These are phyloP conservation scores for Myiotriccus ornatus DNA, from an alignment of 2,797 vertebrate species.

Conservation along the genomic window DNA sequence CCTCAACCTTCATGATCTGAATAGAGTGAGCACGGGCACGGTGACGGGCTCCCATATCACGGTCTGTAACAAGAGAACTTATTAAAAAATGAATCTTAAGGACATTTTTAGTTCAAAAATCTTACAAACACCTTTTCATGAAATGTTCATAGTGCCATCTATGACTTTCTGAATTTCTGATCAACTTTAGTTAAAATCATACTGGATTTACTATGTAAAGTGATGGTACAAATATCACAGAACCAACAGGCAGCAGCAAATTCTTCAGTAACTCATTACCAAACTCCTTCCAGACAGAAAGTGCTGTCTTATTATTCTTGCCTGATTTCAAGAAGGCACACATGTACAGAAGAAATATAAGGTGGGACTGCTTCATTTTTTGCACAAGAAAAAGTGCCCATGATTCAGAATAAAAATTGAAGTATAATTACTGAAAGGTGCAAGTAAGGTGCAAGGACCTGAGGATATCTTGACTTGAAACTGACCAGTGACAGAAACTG, in stretches of 20 bases:
- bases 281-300: neutral
- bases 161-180: neutral
- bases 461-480: neutral
- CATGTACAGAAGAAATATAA: rapidly evolving
- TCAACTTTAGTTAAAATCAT: neutral
- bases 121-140: neutral
- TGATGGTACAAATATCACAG: neutral
- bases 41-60: slow-evolving; percentile 95
- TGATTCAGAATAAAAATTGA: neutral
- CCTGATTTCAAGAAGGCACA: neutral
- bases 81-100: neutral
- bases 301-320: neutral
- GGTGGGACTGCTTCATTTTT: neutral
- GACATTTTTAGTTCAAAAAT: neutral
- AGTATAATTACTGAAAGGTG: neutral
- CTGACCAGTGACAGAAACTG: neutral
- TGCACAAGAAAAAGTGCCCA: neutral
- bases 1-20: slow-evolving; percentile 98
- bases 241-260: neutral
- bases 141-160: neutral
- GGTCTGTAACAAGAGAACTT: slow-evolving; percentile 76
- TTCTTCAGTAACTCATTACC: neutral
- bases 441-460: neutral
- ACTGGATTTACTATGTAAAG: neutral
- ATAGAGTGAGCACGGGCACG: slow-evolving; percentile 95